phyloP scores from a whole-genome alignment of 2,888 invertebrate species.

The Melieria crassipennis region DNA sequence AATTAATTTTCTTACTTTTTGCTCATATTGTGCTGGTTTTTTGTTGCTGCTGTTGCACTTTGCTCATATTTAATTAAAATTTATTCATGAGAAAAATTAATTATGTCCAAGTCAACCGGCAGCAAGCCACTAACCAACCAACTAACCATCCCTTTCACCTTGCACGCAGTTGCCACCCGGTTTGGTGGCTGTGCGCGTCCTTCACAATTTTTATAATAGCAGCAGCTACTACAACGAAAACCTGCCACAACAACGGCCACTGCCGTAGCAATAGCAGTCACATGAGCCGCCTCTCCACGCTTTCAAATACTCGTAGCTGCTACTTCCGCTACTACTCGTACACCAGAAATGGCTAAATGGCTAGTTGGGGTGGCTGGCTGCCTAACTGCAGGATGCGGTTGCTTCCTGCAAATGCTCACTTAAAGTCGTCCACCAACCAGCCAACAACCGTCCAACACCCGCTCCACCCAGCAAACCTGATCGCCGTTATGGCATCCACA shows the following conservation, averaged over 20 bases:
- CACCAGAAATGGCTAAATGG: background rate
- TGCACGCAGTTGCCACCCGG: too few species aligned
- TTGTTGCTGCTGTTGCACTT: conserved; percentile 13
- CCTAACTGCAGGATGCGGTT: conserved; percentile 7
- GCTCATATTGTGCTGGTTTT: background rate
- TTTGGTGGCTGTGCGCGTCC: too few species aligned
- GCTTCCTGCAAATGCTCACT: conserved; percentile 44
- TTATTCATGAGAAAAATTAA: conserved; percentile 58
- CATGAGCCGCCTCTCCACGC: background rate
- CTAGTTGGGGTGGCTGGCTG: conserved; percentile 23
- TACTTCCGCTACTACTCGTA: conserved; percentile 11
- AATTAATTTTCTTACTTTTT: conserved; percentile 6
- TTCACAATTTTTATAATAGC: background rate
- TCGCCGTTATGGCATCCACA: background rate
- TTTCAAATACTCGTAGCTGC: background rate
- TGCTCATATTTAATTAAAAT: conserved; percentile 53
- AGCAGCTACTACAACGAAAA: background rate
- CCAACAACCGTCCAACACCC: conserved; percentile 21
- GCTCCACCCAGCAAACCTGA: conserved; percentile 21
- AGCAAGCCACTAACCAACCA: conserved; percentile 27
- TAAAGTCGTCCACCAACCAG: conserved; percentile 39
- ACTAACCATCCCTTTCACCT: background rate
- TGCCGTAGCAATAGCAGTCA: conserved; percentile 6
- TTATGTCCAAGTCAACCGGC: conserved; percentile 46
- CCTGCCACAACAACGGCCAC: background rate